These are phyloP conservation scores for Anarhynchus alexandrinus DNA, from an alignment of 2,113 vertebrate genomes.

Conservation along the genomic window DNA sequence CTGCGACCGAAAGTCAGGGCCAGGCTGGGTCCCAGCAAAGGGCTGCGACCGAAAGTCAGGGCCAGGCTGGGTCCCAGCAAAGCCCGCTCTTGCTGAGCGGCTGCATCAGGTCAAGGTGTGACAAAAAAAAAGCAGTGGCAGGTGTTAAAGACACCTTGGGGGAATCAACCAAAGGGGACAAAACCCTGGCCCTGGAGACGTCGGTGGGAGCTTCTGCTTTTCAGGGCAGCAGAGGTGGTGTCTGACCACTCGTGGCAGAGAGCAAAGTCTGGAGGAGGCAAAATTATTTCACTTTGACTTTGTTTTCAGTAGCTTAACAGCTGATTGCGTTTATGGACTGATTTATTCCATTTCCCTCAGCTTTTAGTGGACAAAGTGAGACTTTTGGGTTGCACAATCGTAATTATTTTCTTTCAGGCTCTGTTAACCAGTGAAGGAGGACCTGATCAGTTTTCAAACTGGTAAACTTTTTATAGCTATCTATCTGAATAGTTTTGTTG, in stretches of 20 bases:
- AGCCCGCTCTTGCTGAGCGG: background rate
- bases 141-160: background rate
- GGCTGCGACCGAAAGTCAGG: background rate
- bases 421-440: background rate
- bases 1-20: background rate
- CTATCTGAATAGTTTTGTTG: no score
- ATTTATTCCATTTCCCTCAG: background rate
- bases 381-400: background rate
- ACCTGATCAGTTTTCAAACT: background rate
- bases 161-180: fast-evolving
- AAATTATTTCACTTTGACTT: background rate
- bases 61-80: no score
- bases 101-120: background rate
- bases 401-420: background rate
- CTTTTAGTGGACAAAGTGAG: background rate
- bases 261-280: background rate
- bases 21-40: no score
- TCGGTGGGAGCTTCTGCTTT: background rate
- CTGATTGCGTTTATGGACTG: background rate
- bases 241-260: background rate
- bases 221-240: background rate
- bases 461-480: background rate
- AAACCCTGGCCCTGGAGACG: background rate
- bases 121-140: background rate
- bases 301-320: background rate